Conservation (phyloP, 2,113 vertebrate species). For the Charadrius vociferus region DNA sequence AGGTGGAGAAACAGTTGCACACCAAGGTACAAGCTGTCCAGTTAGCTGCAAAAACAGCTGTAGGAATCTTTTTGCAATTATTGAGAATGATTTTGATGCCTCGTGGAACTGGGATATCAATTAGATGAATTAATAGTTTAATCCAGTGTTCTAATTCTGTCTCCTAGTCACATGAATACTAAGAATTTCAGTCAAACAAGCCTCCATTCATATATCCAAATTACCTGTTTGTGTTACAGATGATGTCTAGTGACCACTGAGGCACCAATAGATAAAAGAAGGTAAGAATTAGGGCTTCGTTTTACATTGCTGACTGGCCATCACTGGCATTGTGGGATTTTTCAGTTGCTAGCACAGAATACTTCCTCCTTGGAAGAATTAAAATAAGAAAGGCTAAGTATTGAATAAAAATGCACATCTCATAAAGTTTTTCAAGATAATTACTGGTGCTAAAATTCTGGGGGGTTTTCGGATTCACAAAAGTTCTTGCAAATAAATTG, state of each 20-base stretch:
- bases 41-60: background rate
- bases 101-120: background rate
- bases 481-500: conserved; percentile 39
- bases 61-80: background rate
- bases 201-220: background rate
- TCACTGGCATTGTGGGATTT: background rate
- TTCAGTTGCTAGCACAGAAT: background rate
- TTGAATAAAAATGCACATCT: background rate
- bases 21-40: background rate
- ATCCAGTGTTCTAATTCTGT: background rate
- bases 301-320: background rate
- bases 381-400: background rate
- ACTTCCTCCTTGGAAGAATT: background rate
- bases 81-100: background rate
- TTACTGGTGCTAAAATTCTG: background rate
- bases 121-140: background rate
- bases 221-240: background rate
- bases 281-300: background rate
- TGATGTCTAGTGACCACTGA: background rate
- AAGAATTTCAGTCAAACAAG: background rate
- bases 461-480: background rate
- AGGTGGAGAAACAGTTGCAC: background rate
- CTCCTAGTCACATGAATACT: background rate
- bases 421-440: background rate
- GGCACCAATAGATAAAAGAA: background rate